Conservation (phyloP, 1,140 invertebrate genomes). For the Drosophila insularis region DNA sequence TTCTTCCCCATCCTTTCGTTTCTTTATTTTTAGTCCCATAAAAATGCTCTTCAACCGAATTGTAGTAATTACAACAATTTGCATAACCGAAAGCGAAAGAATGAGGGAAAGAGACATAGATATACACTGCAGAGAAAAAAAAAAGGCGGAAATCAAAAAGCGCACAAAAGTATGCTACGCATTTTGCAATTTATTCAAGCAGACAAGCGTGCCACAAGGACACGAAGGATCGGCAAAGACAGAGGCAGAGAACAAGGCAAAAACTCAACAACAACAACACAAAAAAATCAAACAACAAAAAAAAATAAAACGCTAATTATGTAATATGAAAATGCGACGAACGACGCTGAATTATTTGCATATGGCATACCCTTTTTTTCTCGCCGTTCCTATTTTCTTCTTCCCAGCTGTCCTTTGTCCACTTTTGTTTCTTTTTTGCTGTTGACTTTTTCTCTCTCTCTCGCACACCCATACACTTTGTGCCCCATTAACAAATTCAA, state of each 20-base stretch:
- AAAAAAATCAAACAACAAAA: slow-evolving; percentile 14
- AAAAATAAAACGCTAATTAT: slow-evolving; percentile 63
- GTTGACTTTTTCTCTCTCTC: slow-evolving; percentile 23
- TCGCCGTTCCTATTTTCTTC: slow-evolving; percentile 13
- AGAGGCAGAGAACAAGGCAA: slow-evolving; percentile 20
- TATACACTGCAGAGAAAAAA: background rate
- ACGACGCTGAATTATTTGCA: slow-evolving; percentile 72
- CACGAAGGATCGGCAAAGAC: background rate
- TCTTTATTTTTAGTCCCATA: slow-evolving; percentile 59
- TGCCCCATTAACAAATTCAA: slow-evolving; percentile 65
- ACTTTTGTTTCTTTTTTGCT: slow-evolving; percentile 1
- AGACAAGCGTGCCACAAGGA: background rate
- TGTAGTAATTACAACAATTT: slow-evolving; percentile 80
- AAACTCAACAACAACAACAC: slow-evolving; percentile 13
- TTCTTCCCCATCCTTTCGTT: background rate
- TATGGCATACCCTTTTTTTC: slow-evolving; percentile 67
- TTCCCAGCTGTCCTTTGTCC: slow-evolving; percentile 2
- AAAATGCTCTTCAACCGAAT: slow-evolving; percentile 76
- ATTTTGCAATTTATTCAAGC: slow-evolving; percentile 77
- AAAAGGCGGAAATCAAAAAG: slow-evolving; percentile 73
- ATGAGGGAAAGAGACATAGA: background rate
- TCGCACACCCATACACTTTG: background rate
- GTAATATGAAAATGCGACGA: slow-evolving; percentile 78
- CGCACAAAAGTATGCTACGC: slow-evolving; percentile 76
- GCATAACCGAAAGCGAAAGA: slow-evolving; percentile 53